A percentile compares a stretch with the other conserved stretches of the same genome.
phyloP scores from a whole-genome alignment of 2,113 vertebrate genomes.

The Tachycineta bicolor region DNA sequence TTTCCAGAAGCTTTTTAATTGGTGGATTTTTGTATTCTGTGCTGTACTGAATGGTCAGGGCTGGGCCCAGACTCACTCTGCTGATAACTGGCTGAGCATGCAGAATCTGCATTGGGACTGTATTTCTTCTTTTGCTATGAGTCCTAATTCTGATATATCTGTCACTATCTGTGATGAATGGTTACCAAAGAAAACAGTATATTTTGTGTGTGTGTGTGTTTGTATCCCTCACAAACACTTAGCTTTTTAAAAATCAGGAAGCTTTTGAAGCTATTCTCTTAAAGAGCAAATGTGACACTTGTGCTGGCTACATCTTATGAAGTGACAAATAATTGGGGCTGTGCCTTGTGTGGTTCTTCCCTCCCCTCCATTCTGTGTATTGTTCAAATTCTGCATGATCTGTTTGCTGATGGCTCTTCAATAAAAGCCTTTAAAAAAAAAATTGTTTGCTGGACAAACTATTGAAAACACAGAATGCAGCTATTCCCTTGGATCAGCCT shows the following conservation, averaged over 20 bases:
- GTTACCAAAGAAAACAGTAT: slow-evolving; percentile 42
- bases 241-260: slow-evolving; percentile 39
- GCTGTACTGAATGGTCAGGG: slow-evolving; percentile 34
- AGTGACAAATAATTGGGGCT: slow-evolving; percentile 67
- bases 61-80: slow-evolving; percentile 36
- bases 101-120: slow-evolving; percentile 1
- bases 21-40: background rate
- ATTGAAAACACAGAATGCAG: slow-evolving; percentile 28
- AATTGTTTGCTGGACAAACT: slow-evolving; percentile 46
- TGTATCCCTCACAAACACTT: background rate
- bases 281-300: slow-evolving; percentile 50
- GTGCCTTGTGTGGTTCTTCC: slow-evolving; percentile 45
- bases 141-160: slow-evolving; percentile 32
- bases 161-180: background rate
- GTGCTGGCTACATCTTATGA: slow-evolving; percentile 28
- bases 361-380: slow-evolving; percentile 26
- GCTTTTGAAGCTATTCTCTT: slow-evolving; percentile 46
- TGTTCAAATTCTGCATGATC: slow-evolving; percentile 49
- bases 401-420: slow-evolving; percentile 41
- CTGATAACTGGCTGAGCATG: background rate
- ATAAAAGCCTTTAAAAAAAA: slow-evolving; percentile 61
- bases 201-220: background rate
- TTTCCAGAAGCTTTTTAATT: slow-evolving; percentile 1
- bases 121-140: slow-evolving; percentile 30
- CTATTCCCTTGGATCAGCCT: slow-evolving; percentile 16